Percentiles rank a stretch among this genome's conserved stretches.
phyloP scores from a whole-genome alignment of 2,113 vertebrate genomes.

The Aldabrachelys gigantea region DNA sequence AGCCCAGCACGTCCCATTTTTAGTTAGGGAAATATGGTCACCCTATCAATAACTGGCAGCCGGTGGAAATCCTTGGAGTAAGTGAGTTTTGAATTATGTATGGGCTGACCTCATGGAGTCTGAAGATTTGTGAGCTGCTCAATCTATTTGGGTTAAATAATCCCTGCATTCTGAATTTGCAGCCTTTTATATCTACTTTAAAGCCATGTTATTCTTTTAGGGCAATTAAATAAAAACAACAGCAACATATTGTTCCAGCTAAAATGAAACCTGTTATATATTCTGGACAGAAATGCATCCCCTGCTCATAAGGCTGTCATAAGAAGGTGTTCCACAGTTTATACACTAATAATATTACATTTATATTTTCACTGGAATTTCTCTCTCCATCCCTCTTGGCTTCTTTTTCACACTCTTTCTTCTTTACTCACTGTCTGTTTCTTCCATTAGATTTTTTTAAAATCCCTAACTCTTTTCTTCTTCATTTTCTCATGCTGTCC shows the following conservation, averaged over 20 bases:
- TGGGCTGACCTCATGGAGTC: conserved; percentile 36
- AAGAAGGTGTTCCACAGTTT: not conserved
- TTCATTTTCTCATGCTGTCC: not conserved
- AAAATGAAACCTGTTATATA: not conserved
- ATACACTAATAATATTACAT: not conserved
- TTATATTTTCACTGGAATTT: not conserved
- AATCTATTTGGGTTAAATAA: not conserved
- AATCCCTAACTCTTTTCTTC: not conserved
- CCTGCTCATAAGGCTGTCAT: not conserved
- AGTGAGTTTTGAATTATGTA: conserved; percentile 65
- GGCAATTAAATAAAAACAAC: not conserved
- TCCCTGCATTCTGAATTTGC: not conserved
- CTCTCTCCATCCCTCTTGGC: not conserved
- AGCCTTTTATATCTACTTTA: not conserved
- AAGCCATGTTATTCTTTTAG: not conserved
- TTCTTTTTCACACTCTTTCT: not conserved
- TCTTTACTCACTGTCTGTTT: not conserved
- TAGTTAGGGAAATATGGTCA: too few species aligned
- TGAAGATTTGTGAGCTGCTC: conserved; percentile 56
- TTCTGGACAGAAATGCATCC: not conserved
- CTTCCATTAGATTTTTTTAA: not conserved
- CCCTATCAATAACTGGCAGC: not conserved
- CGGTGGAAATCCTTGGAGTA: conserved; percentile 23
- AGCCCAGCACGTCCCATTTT: too few species aligned
- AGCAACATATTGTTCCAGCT: not conserved